Base-by-base conservation (phyloP, 2,888 invertebrate species). In the Lepidochitona cinerea region DNA sequence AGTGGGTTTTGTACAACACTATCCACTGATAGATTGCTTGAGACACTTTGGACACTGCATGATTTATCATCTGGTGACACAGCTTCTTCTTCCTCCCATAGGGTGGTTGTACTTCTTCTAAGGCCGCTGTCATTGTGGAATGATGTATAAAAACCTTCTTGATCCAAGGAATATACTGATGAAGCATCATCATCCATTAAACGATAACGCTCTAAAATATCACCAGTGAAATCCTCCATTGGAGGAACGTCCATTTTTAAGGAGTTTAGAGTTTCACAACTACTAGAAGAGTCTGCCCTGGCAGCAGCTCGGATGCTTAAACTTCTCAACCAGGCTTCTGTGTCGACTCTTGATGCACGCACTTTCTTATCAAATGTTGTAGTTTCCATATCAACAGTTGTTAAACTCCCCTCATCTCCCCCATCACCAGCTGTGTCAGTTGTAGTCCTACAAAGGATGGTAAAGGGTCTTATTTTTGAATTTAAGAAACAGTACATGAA, bases 111-210 rank as follows among this genome's bases (percentile, higher is more conserved):
- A 76, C 87, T 84, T 68, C 81, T 82, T 66, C 83, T 83, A 75
- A 98, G 91, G 0, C 98, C 98, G 72, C 97, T 97, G 91, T 98
- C 98, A 93, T 96, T 95, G 91, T 98, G 97, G 92, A 98, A 98
- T 29, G 97, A 97, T 0, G 98, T 98, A 90, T 97, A 98, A 90
- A 98, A 98, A 7, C 98, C 98, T 91, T 98, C 98, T 0, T 97
- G 97, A 88, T 98, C 98, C 88, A 97, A 96, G 1, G 97, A 97
- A 90, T 97, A 97, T 74, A 96, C 95, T 0, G 97, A 97, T 83
- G 95, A 85, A 36, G 83, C 86, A 29, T 87, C 89, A 65, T 88
- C 88, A 18, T 81, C 81, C 81, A 86, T 81, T 49, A 85, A 80
- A 23, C 59, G 59, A 29, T 59, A 59, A 23, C 59, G 59, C 14